Evolutionary conservation across 1,140 invertebrate species (phyloP), one percentile per base, ranked within the genome.

Genomic region (Pentalonia nigronervosa): DNA sequence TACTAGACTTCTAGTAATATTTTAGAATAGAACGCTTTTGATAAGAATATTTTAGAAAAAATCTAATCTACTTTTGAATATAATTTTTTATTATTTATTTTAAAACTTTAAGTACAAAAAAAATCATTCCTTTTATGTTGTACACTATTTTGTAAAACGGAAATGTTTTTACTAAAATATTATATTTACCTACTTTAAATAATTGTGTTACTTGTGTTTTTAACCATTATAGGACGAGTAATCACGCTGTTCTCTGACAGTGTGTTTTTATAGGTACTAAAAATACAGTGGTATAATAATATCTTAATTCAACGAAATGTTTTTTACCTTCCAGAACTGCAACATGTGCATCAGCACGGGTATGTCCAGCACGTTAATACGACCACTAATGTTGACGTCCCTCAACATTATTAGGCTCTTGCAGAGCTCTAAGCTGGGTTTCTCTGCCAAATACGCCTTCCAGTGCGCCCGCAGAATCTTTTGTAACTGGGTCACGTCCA

Each of bases 371-470:
- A 96, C 94, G 94, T 95, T 96, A 36, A 97, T 95, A 94, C 96
- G 95, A 14, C 97, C 97, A 94, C 96, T 97, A 89, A 97, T 97
- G 94, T 96, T 96, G 86, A 96, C 96, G 95, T 97, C 97, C 94
- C 96, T 95, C 93, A 97, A 95, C 96, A 97, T 97, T 89, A 97
- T 96, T 81, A 97, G 95, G 95, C 96, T 96, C 95, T 97, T 96
- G 94, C 96, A 97, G 25, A 97, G 94, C 95, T 97, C 96, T 60
- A 97, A 94, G 88, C 95, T 96, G 41, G 96, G 96, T 94, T 96
- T 96, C 84, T 95, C 96, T 93, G 95, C 94, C 76, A 96, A 94
- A 94, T 95, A 95, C 92, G 95, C 96, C 95, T 96, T 96, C 96
- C 96, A 97, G 94, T 96, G 95, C 25, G 95, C 94, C 94, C 96